Base-by-base conservation (phyloP, 2,888 invertebrate species). In the Polia nebulosa region DNA sequence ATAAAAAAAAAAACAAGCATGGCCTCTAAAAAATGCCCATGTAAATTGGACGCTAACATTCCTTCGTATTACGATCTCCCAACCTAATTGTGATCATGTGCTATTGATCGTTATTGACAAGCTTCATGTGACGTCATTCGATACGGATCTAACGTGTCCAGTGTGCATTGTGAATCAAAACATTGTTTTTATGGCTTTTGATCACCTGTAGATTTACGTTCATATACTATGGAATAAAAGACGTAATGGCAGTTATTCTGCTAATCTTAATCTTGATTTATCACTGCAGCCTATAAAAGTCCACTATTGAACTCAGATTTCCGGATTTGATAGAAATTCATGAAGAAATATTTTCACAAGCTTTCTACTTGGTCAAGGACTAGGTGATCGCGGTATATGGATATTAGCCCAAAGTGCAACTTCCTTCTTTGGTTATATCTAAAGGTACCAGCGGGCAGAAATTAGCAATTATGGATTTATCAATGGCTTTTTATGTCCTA, bases 21-120 rank as follows among this genome's bases (percentile, higher is more conserved):
- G 29, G 39, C 41, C 53, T 49, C n/a, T 20, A 13, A 25, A 55
- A 66, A 55, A 49, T 17, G 7, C 8, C 17, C 9, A 51, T 5
- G 53, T 49, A 72, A n/a, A 72, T 72, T 72, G n/a, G 11, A 47
- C 25, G 22, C 57, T 39, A 36, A 53, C 62, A 69, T 73, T 70
- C 70, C 62, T 17, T 3, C 25, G 25, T 22, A 73, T 49, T 55
- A 56, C 32, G 32, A 52, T 66, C 25, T 73, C 32, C 53, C 44
- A 49, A 39, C 44, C 25, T 45, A 57, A 57, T 66, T 47, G 29
- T 34, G 44, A 60, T 57, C 75, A 44, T 41, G 51, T 58, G 53
- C 27, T 25, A 56, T 45, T 55, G 52, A 41, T 29, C 27, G 11
- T 20, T 32, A 69, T 45, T 62, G 32, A 58, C 39, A 45, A 34